Conservation (phyloP, 1,140 invertebrate species). For the Hyles euphorbiae region DNA sequence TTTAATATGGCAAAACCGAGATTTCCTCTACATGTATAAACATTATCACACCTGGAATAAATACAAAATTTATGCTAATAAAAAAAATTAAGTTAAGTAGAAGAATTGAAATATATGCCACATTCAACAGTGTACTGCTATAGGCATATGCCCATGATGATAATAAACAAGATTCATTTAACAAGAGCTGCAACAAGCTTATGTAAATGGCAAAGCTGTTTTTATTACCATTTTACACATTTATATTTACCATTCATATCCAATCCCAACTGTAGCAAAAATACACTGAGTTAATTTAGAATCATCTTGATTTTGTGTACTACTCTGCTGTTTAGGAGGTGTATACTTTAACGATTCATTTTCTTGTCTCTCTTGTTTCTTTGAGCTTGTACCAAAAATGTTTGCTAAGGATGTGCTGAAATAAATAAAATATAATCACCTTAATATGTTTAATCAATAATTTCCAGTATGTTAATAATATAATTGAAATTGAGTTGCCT, state of each 20-base stretch:
- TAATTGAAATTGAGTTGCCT: too few species aligned
- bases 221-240: not conserved
- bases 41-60: constrained; percentile 42
- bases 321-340: constrained; percentile 36
- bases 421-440: constrained; percentile 5
- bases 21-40: constrained; percentile 46
- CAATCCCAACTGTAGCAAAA: constrained; percentile 44
- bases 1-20: constrained; percentile 59
- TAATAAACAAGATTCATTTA: too few species aligned
- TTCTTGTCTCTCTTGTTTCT: constrained; percentile 26
- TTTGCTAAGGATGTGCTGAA: constrained; percentile 54
- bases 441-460: too few species aligned
- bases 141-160: too few species aligned
- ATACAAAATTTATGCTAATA: not conserved
- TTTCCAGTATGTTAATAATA: too few species aligned
- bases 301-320: constrained; percentile 33
- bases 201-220: too few species aligned
- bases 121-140: too few species aligned
- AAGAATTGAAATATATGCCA: too few species aligned
- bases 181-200: too few species aligned
- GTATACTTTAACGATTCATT: constrained; percentile 55
- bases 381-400: constrained; percentile 41
- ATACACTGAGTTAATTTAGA: constrained; percentile 41
- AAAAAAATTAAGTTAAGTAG: not conserved
- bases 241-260: constrained; percentile 55